phyloP scores from a whole-genome alignment of 2,797 vertebrate species.

The Borostomias antarcticus region DNA sequence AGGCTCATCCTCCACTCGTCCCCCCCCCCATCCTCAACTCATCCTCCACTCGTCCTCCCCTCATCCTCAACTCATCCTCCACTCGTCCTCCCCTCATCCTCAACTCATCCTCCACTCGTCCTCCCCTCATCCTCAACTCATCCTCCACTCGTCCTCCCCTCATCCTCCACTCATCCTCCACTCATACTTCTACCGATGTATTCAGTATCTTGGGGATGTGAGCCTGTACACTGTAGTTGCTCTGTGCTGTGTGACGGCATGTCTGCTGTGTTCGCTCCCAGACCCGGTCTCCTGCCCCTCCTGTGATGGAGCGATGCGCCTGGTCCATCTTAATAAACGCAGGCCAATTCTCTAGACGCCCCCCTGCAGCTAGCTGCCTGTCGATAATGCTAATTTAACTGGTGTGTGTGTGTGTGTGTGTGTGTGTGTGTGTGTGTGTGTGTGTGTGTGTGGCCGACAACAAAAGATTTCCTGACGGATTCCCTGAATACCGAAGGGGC shows the following conservation, averaged over 20 bases:
- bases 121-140: too few species aligned
- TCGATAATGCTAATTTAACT: constrained; percentile 21
- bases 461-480: constrained; percentile 31
- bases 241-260: constrained; percentile 57
- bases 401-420: constrained; percentile 13
- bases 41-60: neutral
- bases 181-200: too few species aligned
- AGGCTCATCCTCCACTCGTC: neutral
- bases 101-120: neutral
- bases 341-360: too few species aligned
- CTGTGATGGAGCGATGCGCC: neutral
- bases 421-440: constrained; percentile 8
- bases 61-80: neutral
- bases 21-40: neutral
- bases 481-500: constrained; percentile 30
- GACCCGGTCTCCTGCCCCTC: too few species aligned
- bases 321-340: too few species aligned
- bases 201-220: constrained; percentile 75
- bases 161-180: too few species aligned
- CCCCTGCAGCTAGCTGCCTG: constrained; percentile 17
- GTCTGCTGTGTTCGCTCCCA: constrained; percentile 44
- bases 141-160: too few species aligned
- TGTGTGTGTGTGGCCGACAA: constrained; percentile 19
- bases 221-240: constrained; percentile 64
- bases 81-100: neutral